Evolutionary conservation across 2,888 invertebrate species (phyloP).

Genomic region (Apotomis turbidana): DNA sequence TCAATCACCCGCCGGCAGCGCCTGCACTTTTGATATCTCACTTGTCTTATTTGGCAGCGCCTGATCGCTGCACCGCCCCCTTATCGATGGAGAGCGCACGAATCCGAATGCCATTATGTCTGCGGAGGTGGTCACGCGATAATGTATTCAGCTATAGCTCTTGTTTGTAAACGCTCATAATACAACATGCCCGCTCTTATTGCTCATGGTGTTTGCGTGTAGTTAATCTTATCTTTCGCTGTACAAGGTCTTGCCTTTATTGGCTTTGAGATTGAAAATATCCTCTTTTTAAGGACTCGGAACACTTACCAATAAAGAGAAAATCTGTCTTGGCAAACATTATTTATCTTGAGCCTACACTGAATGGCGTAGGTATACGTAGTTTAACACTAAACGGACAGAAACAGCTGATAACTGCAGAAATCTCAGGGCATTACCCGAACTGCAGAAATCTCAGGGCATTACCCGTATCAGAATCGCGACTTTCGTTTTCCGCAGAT

Average conservation of each 20-base stretch:
- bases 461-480: conserved; percentile 20
- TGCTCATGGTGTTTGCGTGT: conserved; percentile 26
- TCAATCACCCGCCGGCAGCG: conserved; percentile 63
- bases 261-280: conserved; percentile 50
- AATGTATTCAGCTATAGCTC: conserved; percentile 47
- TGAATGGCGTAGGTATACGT: too few relatives aligned
- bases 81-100: conserved; percentile 56
- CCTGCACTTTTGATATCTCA: conserved; percentile 64
- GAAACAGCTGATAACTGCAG: not conserved
- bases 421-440: conserved; percentile 15
- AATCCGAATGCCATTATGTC: conserved; percentile 53
- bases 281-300: conserved; percentile 23
- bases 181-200: conserved; percentile 18
- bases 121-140: conserved; percentile 56
- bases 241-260: conserved; percentile 57
- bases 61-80: conserved; percentile 58
- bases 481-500: conserved; percentile 40
- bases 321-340: not conserved
- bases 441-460: conserved; percentile 2
- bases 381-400: not conserved
- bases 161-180: conserved; percentile 50
- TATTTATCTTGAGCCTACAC: not conserved
- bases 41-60: conserved; percentile 67
- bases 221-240: conserved; percentile 42
- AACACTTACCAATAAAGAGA: conserved; percentile 34